phyloP scores from a whole-genome alignment of 2,888 invertebrate species.

The Chorisops tibialis region DNA sequence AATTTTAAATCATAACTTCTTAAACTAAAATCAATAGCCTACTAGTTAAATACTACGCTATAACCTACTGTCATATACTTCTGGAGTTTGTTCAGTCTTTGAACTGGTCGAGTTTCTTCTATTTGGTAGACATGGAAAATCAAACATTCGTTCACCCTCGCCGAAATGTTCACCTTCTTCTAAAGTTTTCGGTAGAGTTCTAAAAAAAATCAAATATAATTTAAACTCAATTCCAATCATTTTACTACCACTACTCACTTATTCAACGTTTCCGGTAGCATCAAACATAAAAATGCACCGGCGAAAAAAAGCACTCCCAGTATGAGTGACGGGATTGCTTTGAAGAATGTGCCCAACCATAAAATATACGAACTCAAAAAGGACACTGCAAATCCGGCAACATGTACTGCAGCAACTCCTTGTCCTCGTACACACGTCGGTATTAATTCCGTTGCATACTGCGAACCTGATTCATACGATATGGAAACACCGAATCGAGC shows the following conservation, averaged over 20 bases:
- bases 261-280: constrained; percentile 60
- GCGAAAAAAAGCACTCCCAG: constrained; percentile 55
- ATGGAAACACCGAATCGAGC: constrained; percentile 61
- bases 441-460: constrained; percentile 63
- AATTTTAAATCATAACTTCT: too few species aligned
- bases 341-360: constrained; percentile 49
- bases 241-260: constrained; percentile 28
- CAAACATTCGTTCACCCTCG: constrained; percentile 55
- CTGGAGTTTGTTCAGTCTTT: constrained; percentile 20
- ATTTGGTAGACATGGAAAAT: constrained; percentile 52
- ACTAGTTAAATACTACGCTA: not conserved
- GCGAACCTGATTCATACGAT: constrained; percentile 62
- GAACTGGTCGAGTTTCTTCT: constrained; percentile 29
- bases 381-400: constrained; percentile 60
- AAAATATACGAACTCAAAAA: constrained; percentile 59
- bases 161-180: constrained; percentile 61
- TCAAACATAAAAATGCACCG: constrained; percentile 56
- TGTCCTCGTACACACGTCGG: constrained; percentile 63
- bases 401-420: constrained; percentile 60
- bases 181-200: constrained; percentile 58
- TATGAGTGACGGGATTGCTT: constrained; percentile 56
- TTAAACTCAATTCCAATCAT: not conserved
- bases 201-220: constrained; percentile 29
- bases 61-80: constrained; percentile 18
- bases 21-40: too few species aligned